Conservation (phyloP, 2,888 invertebrate species). For the Lamellibrachia columna region DNA sequence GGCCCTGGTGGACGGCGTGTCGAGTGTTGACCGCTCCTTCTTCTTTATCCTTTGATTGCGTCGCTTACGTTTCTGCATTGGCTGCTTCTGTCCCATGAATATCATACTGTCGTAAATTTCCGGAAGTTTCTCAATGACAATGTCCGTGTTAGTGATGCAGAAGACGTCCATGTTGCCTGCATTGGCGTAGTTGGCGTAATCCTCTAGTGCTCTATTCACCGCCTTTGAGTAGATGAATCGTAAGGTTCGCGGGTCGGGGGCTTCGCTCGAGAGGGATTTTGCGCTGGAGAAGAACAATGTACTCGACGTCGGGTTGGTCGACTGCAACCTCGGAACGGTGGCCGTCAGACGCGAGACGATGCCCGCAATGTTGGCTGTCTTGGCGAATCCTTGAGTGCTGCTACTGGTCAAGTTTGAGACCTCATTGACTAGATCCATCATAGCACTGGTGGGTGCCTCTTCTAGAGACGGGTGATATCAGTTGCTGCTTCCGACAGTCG, state of each 20-base stretch:
- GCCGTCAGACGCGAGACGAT: neutral
- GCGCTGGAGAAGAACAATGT: neutral
- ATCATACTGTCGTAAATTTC: slow-evolving; percentile 24
- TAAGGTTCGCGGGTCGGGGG: neutral
- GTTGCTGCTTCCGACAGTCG: neutral
- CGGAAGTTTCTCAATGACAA: slow-evolving; percentile 20
- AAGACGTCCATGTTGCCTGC: neutral
- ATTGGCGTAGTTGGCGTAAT: neutral
- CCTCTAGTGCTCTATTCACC: slow-evolving; percentile 17
- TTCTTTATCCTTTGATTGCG: neutral
- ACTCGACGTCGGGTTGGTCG: neutral
- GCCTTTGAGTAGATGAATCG: slow-evolving; percentile 24
- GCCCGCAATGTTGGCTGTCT: neutral
- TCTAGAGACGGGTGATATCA: neutral
- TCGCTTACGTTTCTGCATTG: neutral
- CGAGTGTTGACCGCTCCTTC: neutral
- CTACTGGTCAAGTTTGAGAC: neutral
- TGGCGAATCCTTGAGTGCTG: neutral
- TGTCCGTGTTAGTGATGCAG: neutral
- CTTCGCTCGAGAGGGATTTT: slow-evolving; percentile 16
- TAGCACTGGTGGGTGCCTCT: neutral
- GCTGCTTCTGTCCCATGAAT: slow-evolving; percentile 25
- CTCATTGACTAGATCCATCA: neutral
- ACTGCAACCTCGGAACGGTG: neutral
- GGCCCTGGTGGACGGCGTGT: neutral